Percentiles rank a stretch among this genome's conserved stretches.
Evolutionary conservation across 2,888 invertebrate genomes (phyloP).

Genomic region (Penaeus monodon): DNA sequence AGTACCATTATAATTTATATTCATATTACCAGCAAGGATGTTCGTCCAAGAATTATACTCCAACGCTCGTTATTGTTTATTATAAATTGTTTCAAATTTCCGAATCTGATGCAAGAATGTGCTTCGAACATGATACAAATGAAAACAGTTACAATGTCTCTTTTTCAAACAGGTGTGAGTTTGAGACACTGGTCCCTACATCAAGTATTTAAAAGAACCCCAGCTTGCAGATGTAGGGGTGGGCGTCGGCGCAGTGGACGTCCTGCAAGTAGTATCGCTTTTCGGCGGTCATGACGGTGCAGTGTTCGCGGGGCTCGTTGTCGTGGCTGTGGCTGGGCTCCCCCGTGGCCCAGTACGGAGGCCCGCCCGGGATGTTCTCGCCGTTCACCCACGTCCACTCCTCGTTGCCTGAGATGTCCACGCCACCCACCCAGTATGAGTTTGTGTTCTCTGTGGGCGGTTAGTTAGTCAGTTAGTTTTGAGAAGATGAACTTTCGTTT

Average conservation of each 20-base stretch:
- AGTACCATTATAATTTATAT: too few relatives aligned
- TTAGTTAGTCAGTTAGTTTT: neutral
- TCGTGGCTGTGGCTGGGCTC: conserved; percentile 16
- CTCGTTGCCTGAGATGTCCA: conserved; percentile 11
- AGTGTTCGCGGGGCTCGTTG: conserved; percentile 12
- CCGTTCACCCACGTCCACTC: conserved; percentile 25
- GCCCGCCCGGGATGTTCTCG: neutral
- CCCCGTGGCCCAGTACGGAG: conserved; percentile 18
- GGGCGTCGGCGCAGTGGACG: neutral
- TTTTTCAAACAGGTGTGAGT: too few relatives aligned
- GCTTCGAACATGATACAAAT: too few relatives aligned
- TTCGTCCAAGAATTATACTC: too few relatives aligned
- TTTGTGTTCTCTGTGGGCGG: neutral
- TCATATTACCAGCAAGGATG: too few relatives aligned
- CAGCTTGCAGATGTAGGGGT: conserved; percentile 16
- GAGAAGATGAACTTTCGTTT: too few relatives aligned
- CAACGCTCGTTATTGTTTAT: too few relatives aligned
- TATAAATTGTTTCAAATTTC: too few relatives aligned
- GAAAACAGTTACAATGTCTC: too few relatives aligned
- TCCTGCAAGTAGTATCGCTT: conserved; percentile 5
- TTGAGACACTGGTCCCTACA: too few relatives aligned
- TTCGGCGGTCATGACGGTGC: neutral
- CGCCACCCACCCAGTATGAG: neutral
- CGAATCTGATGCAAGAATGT: too few relatives aligned
- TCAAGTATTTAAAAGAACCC: too few relatives aligned